Evolutionary conservation across 2,113 vertebrate species (phyloP), one percentile per base, ranked within the genome.

Genomic region (Bucco capensis): DNA sequence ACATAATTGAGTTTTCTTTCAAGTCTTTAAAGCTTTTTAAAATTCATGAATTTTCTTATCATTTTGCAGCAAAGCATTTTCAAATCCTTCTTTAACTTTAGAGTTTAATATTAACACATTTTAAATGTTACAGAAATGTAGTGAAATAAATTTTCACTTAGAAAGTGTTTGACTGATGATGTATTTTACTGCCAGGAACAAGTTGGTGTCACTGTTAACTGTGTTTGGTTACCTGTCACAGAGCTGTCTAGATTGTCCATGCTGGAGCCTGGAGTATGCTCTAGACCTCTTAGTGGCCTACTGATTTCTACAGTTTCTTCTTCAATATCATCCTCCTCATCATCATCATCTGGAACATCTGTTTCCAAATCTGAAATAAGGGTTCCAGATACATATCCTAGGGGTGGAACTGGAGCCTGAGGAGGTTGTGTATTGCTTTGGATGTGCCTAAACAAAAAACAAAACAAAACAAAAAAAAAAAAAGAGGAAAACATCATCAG

Each of bases 201-300:
- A 84, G 76, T 2, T 89, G 77, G 61, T 82, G 92, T 93, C 91
- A 61, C n/a, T 88, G 69, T 93, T 85, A 61, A 83, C 58, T 69
- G 64, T 13, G 37, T 92, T 79, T 40, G 9, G 66, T 98, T 96
- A 99, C 99, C 99, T 98, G 99, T 98, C 95, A 99, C 96, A 89
- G 99, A 99, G 98, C 99, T 99, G 97, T 99, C 99, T 91, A 99
- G 97, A 97, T 99, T 99, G 98, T 99, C 99, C 98, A 98, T 98
- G 96, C 99, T 99, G 87, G 99, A 99, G 73, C 98, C 99, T 12
- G 99, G 99, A 47, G 98, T 99, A 97, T 99, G 98, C 89, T 99
- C 99, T 38, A 99, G 97, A 57, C 98, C 98, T 73, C 98, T 97
- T 60, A 98, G 97, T 28, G 98, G 98, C 49, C 98, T 98, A 90